Conservation (phyloP, 2,888 invertebrate genomes). For the Pristionchus maxplancki region DNA sequence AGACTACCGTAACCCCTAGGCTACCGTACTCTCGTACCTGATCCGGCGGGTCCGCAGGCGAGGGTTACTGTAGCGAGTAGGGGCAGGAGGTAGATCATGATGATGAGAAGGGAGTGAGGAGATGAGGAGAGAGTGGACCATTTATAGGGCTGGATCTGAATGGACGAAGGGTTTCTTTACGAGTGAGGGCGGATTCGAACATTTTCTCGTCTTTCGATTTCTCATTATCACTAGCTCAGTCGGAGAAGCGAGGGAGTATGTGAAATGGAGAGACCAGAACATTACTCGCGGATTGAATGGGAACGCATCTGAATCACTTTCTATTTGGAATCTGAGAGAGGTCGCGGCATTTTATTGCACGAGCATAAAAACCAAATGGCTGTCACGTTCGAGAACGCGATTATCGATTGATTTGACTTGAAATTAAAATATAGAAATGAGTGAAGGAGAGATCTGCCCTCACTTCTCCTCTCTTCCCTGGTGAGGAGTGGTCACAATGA, state of each 20-base stretch:
- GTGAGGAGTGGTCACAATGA: background rate
- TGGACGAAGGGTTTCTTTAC: background rate
- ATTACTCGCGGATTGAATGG: too few species aligned
- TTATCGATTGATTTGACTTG: background rate
- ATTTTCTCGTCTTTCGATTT: too few species aligned
- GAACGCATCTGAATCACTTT: conserved; percentile 24
- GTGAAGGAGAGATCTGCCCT: background rate
- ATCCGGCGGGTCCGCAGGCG: conserved; percentile 19
- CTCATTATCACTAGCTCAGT: too few species aligned
- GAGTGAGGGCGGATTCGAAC: background rate
- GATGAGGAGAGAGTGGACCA: conserved; percentile 24
- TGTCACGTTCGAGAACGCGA: background rate
- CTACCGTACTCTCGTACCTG: conserved; percentile 16
- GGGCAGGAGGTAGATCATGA: conserved; percentile 31
- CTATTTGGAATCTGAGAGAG: conserved; percentile 31
- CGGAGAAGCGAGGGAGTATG: too few species aligned
- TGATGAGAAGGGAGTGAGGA: background rate
- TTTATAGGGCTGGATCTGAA: background rate
- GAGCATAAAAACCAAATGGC: background rate
- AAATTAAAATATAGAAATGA: background rate
- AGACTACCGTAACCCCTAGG: background rate
- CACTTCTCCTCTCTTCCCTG: background rate
- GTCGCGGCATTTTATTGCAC: conserved; percentile 5
- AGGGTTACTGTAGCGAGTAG: background rate
- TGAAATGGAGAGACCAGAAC: too few species aligned